phyloP scores from a whole-genome alignment of 2,113 vertebrate genomes.

The Cottus gobio region DNA sequence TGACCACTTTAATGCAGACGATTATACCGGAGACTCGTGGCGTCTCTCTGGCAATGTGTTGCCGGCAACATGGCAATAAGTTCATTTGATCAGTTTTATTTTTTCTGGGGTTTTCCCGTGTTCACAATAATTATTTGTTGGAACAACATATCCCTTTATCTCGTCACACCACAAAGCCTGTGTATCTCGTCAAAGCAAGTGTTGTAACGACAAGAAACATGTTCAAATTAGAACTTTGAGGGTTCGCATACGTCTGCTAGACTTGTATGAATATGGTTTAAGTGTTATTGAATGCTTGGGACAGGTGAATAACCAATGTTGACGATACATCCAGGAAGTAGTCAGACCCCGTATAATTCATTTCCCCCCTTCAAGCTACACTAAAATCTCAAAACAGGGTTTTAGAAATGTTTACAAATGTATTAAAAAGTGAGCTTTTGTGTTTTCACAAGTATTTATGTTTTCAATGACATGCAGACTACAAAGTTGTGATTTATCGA shows the following conservation, averaged over 20 bases:
- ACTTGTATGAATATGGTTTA: background rate
- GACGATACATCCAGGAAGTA: background rate
- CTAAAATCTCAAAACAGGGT: no score
- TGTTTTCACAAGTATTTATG: background rate
- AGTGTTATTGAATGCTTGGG: background rate
- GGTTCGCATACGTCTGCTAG: background rate
- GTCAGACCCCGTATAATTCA: background rate
- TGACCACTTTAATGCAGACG: no score
- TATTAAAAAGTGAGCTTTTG: background rate
- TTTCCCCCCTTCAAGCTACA: background rate
- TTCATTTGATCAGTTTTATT: no score
- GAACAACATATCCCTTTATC: no score
- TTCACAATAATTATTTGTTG: no score
- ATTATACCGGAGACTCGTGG: no score
- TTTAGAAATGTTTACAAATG: background rate
- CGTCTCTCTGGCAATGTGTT: no score
- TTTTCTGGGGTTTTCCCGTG: no score
- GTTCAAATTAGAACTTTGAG: background rate
- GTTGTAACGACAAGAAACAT: background rate
- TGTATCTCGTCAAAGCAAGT: background rate
- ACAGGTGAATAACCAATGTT: background rate
- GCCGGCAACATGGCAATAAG: no score
- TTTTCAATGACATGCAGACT: background rate
- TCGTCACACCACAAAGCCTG: background rate
- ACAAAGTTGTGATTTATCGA: no score